These are phyloP conservation scores for Lineus longissimus DNA, from an alignment of 1,140 invertebrate species.

Conservation along the genomic window DNA sequence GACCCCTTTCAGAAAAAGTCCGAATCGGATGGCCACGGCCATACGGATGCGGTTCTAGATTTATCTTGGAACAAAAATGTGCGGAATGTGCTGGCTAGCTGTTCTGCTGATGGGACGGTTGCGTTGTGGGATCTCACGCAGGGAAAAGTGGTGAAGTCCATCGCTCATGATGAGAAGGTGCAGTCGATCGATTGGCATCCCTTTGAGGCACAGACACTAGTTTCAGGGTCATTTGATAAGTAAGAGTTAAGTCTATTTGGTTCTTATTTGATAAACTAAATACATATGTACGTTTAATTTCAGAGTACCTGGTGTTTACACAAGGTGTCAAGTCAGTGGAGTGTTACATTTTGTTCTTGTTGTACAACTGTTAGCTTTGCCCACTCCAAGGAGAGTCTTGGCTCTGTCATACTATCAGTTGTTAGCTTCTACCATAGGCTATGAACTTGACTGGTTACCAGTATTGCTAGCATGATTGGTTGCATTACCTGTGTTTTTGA, in stretches of 20 bases:
- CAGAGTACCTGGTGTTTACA: neutral
- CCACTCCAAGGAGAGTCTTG: too few relatives aligned
- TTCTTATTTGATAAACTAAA: neutral
- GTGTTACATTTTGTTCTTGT: too few relatives aligned
- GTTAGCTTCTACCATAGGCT: too few relatives aligned
- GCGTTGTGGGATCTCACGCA: slow-evolving; percentile 90
- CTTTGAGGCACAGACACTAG: slow-evolving; percentile 71
- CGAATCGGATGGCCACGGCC: slow-evolving; percentile 63
- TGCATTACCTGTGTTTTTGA: too few relatives aligned
- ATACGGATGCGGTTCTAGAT: slow-evolving; percentile 86
- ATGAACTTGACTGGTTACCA: too few relatives aligned
- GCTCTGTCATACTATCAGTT: too few relatives aligned
- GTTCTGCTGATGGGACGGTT: slow-evolving; percentile 81
- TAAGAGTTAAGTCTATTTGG: slow-evolving; percentile 40
- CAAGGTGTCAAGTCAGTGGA: too few relatives aligned
- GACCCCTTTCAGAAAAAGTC: slow-evolving; percentile 25
- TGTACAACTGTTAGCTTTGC: neutral
- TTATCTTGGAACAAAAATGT: slow-evolving; percentile 83
- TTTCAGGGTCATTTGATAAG: slow-evolving; percentile 71
- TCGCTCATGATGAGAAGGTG: slow-evolving; percentile 60
- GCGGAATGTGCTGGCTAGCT: slow-evolving; percentile 83
- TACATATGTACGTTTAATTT: neutral
- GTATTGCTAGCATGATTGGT: too few relatives aligned
- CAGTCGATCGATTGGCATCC: slow-evolving; percentile 87
- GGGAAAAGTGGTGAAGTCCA: slow-evolving; percentile 67